Base-by-base conservation (phyloP, 1,140 invertebrate species). In the Heliconius hewitsoni region DNA sequence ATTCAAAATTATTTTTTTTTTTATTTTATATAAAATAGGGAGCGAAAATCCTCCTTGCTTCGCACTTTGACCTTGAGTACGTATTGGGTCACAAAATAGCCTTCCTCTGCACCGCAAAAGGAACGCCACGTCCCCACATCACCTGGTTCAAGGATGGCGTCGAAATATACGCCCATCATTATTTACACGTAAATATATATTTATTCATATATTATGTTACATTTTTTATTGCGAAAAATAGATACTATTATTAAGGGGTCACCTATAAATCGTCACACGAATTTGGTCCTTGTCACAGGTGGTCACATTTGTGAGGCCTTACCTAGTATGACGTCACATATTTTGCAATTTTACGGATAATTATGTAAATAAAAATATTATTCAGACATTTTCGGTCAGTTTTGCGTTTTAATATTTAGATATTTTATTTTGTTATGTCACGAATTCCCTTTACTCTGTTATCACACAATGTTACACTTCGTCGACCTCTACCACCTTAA, bases 71-170 rank as follows among this genome's bases (percentile, higher is more conserved):
- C 95, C 96, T 97, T 94, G 98, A 98, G 95, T 99, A 98, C 93
- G 97, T 98, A 50, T 90, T 99, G 82, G 98, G 98, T 8, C 98
- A 98, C 91, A 99, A 98, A 94, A 98, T 99, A 75, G 97, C 97
- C 2, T 98, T 99, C 86, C 94, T 98, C 23, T 99, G 98, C 90
- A 97, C 98, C 19, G 98, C 98, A 1, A 96, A 96, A 88, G 98
- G 98, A 19, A 96, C 96, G 80, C 98, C 98, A 4, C 94, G 97
- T 71, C 98, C 98, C 0, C 97, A 98, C 50, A 98, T 98, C 57
- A 98, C 98, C 11, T 98, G 98, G 98, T 98, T 98, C 89, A 98
- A 98, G 92, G 98, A 98, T 94, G 98, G 98, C 13, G 96, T 97
- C 23, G 98, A 98, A 91, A 97, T 99, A 85, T 98, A 98, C 82